A percentile compares a stretch with the other conserved stretches of the same genome.
These are phyloP conservation scores for Plestiodon gilberti DNA, from an alignment of 2,113 vertebrate genomes.

Conservation along the genomic window DNA sequence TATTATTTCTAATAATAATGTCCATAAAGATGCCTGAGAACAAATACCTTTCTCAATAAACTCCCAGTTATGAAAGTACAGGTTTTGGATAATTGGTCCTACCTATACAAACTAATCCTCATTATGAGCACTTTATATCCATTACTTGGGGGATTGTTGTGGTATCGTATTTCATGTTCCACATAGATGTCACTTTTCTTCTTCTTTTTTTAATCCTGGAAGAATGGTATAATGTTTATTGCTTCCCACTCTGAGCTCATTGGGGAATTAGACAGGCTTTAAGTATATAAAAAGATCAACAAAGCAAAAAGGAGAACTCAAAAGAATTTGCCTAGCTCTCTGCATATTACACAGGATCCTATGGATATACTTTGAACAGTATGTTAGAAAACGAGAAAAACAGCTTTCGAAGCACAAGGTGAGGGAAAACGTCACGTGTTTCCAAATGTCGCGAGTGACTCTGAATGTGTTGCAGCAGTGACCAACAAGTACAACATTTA, in stretches of 20 bases:
- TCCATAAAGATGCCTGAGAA: background rate
- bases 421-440: constrained; percentile 46
- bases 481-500: constrained; percentile 71
- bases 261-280: background rate
- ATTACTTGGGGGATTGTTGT: background rate
- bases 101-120: background rate
- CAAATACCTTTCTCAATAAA: background rate
- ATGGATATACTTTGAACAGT: constrained; percentile 52
- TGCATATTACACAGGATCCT: constrained; percentile 47
- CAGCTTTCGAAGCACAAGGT: constrained; percentile 60
- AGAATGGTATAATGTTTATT: background rate
- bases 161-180: background rate
- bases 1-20: background rate
- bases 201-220: too few relatives aligned
- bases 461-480: constrained; percentile 67
- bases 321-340: constrained; percentile 39
- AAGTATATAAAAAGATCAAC: constrained; percentile 30
- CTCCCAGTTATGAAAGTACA: too few relatives aligned
- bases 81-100: background rate
- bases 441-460: constrained; percentile 42
- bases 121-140: background rate
- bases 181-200: background rate
- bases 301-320: constrained; percentile 29
- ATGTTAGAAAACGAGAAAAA: constrained; percentile 54
- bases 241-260: background rate